A percentile compares a stretch with the other conserved stretches of the same genome.
phyloP scores from a whole-genome alignment of 2,888 invertebrate species.

The Psylliodes chrysocephalus region DNA sequence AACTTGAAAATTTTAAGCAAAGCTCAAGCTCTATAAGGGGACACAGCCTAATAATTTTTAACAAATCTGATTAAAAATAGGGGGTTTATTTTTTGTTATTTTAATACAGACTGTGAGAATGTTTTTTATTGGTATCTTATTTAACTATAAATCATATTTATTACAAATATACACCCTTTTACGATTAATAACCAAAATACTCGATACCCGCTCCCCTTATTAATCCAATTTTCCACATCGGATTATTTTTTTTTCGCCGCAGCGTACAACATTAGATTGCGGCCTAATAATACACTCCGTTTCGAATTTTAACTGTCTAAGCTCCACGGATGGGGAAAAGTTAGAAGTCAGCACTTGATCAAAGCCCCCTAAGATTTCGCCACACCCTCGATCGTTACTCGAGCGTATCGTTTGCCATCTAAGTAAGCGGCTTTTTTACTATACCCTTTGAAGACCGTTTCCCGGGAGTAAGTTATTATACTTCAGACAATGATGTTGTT shows the following conservation, averaged over 20 bases:
- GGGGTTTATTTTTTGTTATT: too few species aligned
- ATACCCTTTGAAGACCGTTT: slow-evolving; percentile 42
- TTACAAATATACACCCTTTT: not conserved
- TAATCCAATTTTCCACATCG: slow-evolving; percentile 23
- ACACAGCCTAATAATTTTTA: too few species aligned
- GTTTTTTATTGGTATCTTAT: too few species aligned
- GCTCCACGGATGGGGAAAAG: slow-evolving; percentile 36
- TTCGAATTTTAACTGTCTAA: slow-evolving; percentile 31
- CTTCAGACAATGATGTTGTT: slow-evolving; percentile 30
- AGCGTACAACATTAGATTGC: slow-evolving; percentile 28
- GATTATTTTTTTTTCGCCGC: slow-evolving; percentile 18
- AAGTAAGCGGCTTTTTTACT: slow-evolving; percentile 57
- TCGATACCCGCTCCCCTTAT: not conserved
- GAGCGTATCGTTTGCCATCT: slow-evolving; percentile 62
- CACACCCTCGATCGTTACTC: slow-evolving; percentile 58
- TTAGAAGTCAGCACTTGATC: slow-evolving; percentile 59
- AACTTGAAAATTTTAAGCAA: too few species aligned
- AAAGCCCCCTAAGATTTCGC: slow-evolving; percentile 53
- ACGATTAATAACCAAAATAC: not conserved
- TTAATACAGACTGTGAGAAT: too few species aligned
- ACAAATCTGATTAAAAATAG: too few species aligned
- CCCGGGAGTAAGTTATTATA: slow-evolving; percentile 30
- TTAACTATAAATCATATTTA: too few species aligned
- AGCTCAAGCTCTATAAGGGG: too few species aligned
- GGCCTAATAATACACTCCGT: slow-evolving; percentile 29